These are phyloP conservation scores for Meghimatium bilineatum DNA, from an alignment of 2,888 invertebrate genomes.

Conservation along the genomic window DNA sequence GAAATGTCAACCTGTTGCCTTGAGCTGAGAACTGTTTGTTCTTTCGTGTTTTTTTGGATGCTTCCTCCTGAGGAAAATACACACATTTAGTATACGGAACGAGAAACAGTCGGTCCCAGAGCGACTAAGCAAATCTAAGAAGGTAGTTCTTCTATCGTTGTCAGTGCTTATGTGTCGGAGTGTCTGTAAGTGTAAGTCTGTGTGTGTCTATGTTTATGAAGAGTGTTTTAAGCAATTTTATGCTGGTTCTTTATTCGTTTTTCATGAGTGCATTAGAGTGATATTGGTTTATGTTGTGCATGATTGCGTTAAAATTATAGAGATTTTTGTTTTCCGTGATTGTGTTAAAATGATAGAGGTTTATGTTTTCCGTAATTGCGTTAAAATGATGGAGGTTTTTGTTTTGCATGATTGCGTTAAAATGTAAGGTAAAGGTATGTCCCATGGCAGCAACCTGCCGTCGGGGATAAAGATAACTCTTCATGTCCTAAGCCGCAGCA, in stretches of 20 bases:
- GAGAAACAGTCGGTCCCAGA: constrained; percentile 9
- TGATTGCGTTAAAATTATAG: no score
- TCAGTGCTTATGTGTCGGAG: not conserved
- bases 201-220: not conserved
- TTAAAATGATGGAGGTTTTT: no score
- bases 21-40: constrained; percentile 23
- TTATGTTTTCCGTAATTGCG: no score
- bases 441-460: no score
- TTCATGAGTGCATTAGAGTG: no score
- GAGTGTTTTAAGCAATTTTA: not conserved
- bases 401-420: no score
- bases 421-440: no score
- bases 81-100: constrained; percentile 35
- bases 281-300: no score
- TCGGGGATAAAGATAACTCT: no score
- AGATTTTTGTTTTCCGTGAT: no score
- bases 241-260: not conserved
- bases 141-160: not conserved
- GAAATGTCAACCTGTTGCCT: constrained; percentile 27
- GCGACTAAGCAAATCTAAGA: not conserved
- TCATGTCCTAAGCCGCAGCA: no score
- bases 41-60: constrained; percentile 29
- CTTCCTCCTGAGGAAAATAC: constrained; percentile 28
- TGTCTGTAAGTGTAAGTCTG: not conserved
- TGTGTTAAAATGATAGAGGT: no score